A percentile compares a stretch with the other conserved stretches of the same genome.
These are phyloP conservation scores for Dolichoris vasculosae DNA, from an alignment of 1,140 invertebrate species.

Conservation along the genomic window DNA sequence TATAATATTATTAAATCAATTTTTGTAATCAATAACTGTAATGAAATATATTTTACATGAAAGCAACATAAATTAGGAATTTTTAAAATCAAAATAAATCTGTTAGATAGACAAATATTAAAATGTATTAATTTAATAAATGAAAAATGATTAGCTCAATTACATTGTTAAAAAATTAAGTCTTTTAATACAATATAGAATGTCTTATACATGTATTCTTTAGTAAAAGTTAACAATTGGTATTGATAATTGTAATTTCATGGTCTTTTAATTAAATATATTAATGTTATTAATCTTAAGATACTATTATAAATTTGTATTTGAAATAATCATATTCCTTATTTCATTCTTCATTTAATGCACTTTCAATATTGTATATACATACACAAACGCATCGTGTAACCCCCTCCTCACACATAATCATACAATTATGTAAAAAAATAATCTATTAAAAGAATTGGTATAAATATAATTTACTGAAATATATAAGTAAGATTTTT, in stretches of 20 bases:
- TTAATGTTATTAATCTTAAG: slow-evolving; percentile 60
- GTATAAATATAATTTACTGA: background rate
- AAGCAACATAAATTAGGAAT: background rate
- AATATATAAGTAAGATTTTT: slow-evolving; percentile 1
- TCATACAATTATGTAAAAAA: background rate
- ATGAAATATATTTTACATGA: background rate
- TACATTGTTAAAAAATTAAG: slow-evolving; percentile 54
- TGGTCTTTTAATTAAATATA: slow-evolving; percentile 63
- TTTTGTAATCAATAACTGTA: background rate
- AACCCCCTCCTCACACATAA: too few species aligned
- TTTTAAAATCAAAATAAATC: background rate
- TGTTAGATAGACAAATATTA: background rate
- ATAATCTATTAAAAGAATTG: background rate
- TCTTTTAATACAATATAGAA: slow-evolving; percentile 53
- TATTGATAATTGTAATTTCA: slow-evolving; percentile 56
- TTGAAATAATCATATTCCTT: slow-evolving; percentile 57
- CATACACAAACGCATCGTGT: too few species aligned
- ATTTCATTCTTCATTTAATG: slow-evolving; percentile 20
- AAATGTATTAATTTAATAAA: background rate
- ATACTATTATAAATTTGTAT: slow-evolving; percentile 62
- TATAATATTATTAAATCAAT: too few species aligned
- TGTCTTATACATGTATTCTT: slow-evolving; percentile 47
- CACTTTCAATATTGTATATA: background rate
- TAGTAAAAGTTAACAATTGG: slow-evolving; percentile 56
- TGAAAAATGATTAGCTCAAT: background rate